phyloP scores from a whole-genome alignment of 2,113 vertebrate species.

The Rhinichthys klamathensis region DNA sequence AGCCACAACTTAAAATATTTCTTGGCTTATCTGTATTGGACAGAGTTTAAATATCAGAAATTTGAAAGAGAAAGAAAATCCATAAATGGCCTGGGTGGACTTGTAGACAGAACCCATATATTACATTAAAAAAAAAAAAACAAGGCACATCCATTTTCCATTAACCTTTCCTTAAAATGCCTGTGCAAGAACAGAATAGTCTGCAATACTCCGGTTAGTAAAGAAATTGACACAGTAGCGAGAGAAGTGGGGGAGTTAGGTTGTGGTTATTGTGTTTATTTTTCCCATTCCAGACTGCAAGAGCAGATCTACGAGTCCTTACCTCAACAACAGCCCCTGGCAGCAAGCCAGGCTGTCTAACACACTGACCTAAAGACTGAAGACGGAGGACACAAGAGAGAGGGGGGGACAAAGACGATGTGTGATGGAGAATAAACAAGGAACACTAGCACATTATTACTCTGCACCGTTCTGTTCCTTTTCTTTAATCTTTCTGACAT shows the following conservation, averaged over 20 bases:
- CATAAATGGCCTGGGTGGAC: background rate
- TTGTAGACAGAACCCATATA: background rate
- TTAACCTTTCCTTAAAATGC: background rate
- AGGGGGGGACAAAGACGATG: background rate
- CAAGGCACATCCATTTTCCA: background rate
- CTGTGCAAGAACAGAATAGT: background rate
- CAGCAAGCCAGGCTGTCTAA: conserved; percentile 44
- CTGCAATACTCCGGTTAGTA: background rate
- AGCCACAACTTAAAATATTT: no score
- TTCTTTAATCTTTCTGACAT: conserved; percentile 29
- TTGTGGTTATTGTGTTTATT: conserved; percentile 25
- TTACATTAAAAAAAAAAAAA: background rate
- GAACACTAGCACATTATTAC: background rate
- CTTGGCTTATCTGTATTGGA: no score
- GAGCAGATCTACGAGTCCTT: conserved; percentile 35
- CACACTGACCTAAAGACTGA: conserved; percentile 53
- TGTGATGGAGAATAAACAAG: conserved; percentile 8
- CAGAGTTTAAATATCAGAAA: no score
- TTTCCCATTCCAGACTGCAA: conserved; percentile 19
- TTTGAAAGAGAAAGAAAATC: no score
- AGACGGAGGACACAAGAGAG: background rate
- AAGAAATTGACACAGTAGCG: background rate
- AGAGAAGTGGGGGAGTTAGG: conserved; percentile 1
- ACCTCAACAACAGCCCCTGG: conserved; percentile 44
- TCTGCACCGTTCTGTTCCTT: background rate